phyloP scores from a whole-genome alignment of 2,888 invertebrate genomes.

The Leptopterna dolabrata region DNA sequence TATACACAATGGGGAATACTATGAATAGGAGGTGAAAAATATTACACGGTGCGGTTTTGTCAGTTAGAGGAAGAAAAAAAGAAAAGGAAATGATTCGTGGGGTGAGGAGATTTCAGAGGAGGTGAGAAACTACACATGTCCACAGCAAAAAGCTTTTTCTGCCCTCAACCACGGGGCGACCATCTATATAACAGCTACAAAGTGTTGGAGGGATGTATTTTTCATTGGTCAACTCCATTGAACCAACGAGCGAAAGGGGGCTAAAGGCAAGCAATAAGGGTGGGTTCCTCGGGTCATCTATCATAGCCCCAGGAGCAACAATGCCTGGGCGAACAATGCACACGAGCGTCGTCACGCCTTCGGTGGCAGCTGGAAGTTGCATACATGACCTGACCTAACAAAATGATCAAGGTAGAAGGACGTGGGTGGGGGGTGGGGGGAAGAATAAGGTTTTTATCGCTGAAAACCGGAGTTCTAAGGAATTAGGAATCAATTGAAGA shows the following conservation, averaged over 20 bases:
- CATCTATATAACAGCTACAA: slow-evolving; percentile 30
- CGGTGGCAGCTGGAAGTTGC: slow-evolving; percentile 25
- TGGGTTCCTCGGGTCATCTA: slow-evolving; percentile 20
- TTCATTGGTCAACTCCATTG: slow-evolving; percentile 29
- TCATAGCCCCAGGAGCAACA: slow-evolving; percentile 9
- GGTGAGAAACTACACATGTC: slow-evolving; percentile 42
- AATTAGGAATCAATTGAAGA: slow-evolving; percentile 29
- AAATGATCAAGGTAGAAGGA: not conserved
- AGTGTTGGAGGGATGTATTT: slow-evolving; percentile 27
- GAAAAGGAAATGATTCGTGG: slow-evolving; percentile 24
- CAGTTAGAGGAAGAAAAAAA: not conserved
- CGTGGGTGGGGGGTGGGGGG: not conserved
- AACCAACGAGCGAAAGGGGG: not conserved
- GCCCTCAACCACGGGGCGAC: not conserved
- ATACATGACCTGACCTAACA: slow-evolving; percentile 19
- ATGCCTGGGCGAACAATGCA: not conserved
- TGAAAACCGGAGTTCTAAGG: not conserved
- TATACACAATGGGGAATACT: not conserved
- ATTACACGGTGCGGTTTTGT: slow-evolving; percentile 29
- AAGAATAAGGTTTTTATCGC: not conserved
- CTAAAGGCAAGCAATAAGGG: slow-evolving; percentile 19
- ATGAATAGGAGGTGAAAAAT: slow-evolving; percentile 25
- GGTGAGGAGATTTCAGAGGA: slow-evolving; percentile 21
- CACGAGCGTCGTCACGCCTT: slow-evolving; percentile 47
- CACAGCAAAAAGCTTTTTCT: slow-evolving; percentile 22